Base-by-base conservation (phyloP, 2,113 vertebrate genomes). In the Octodon degus region DNA sequence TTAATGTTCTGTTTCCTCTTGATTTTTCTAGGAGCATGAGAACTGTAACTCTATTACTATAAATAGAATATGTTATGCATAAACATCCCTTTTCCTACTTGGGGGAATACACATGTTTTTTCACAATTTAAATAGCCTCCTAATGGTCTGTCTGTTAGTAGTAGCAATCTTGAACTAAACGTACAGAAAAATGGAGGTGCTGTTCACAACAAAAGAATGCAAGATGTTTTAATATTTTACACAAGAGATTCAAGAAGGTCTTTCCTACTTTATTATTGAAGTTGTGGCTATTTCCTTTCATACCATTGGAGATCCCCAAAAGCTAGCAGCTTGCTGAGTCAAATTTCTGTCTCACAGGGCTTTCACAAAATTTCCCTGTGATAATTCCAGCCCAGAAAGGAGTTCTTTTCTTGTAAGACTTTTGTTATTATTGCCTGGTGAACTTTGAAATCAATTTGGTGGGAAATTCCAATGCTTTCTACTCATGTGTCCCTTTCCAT, bases 381-480 rank as follows among this genome's bases (percentile, higher is more conserved):
- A n/a, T 53, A 93, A 81, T 91, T 95, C 96, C 55, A 84, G 43
- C 87, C 82, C 50, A 94, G 62, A 89, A 30, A 91, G n/a, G 53
- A 74, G 70, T 67, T 47, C 67, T 92, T 86, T 83, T 91, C 79
- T 86, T 91, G 53, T n/a, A 89, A 82, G 88, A 89, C 50, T 89
- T 97, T 91, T 91, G 77, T 86, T 89, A 67, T 89, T 80, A 80
- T 20, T 89, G 47, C 47, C 74, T 86, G 32, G 53, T 91, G n/a
- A 68, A 68, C 22, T 91, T 96, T 91, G 68, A 93, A 97, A 87
- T 89, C 79, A 92, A 89, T 68, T 83, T 47, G 74, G 40, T 95
- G 32, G 60, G 63, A 96, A 90, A 89, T 84, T 60, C 86, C 62
- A 94, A 22, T 90, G 25, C 67, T 96, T 91, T 96, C 63, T 24